These are phyloP conservation scores for Ophioninae sp. DNA, from an alignment of 2,888 invertebrate genomes.

Conservation along the genomic window DNA sequence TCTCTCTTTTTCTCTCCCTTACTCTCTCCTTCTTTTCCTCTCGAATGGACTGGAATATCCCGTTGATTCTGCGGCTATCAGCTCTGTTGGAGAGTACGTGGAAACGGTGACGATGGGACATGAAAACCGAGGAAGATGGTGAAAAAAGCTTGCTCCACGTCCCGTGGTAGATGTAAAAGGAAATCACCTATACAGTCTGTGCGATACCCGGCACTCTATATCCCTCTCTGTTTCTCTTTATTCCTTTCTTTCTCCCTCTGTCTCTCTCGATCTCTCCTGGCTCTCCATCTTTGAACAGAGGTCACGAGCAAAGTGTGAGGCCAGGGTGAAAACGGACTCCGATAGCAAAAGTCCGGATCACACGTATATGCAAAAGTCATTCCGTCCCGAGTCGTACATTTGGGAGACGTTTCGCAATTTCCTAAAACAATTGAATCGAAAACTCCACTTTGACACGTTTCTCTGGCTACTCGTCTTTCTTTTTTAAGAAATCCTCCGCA, in stretches of 20 bases:
- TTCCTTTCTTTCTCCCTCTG: not conserved
- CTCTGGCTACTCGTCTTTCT: not conserved
- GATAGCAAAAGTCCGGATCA: not conserved
- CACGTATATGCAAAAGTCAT: not conserved
- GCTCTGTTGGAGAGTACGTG: conserved; percentile 9
- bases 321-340: not conserved
- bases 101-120: conserved; percentile 16
- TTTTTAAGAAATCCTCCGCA: not conserved
- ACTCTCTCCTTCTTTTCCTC: conserved; percentile 3
- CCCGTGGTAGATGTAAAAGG: conserved; percentile 55
- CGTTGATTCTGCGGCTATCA: conserved; percentile 33
- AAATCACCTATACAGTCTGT: conserved; percentile 47
- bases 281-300: not conserved
- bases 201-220: conserved; percentile 27
- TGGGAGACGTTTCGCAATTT: not conserved
- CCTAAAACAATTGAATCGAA: not conserved
- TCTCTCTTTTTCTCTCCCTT: not conserved
- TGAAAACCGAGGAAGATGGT: conserved; percentile 18
- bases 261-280: not conserved
- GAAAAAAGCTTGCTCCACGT: conserved; percentile 24
- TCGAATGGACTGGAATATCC: conserved; percentile 21
- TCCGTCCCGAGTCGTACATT: not conserved
- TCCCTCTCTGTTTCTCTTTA: not conserved
- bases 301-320: conserved; percentile 11
- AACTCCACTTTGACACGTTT: not conserved